Percentiles rank a stretch among this genome's conserved stretches.
phyloP scores from a whole-genome alignment of 1,140 invertebrate species.

The Cydia fagiglandana region DNA sequence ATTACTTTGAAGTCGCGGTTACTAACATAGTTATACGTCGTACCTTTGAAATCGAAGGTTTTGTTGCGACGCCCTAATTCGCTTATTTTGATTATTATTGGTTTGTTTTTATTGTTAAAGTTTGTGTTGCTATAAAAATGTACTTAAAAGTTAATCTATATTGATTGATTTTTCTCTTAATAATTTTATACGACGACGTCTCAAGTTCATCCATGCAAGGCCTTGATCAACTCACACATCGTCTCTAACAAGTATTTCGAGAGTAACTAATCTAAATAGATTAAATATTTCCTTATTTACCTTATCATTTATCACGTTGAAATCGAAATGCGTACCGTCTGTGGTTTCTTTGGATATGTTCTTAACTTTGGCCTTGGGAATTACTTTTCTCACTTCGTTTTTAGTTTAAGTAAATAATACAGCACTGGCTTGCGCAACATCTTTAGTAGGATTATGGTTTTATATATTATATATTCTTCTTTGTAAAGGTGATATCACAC shows the following conservation, averaged over 20 bases:
- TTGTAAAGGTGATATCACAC: neutral
- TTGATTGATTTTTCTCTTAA: neutral
- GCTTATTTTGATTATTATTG: no score
- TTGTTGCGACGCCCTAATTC: neutral
- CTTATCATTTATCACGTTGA: neutral
- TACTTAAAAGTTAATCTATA: neutral
- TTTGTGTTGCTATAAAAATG: neutral
- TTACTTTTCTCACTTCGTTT: slow-evolving; percentile 21
- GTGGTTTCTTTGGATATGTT: neutral
- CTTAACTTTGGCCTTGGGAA: slow-evolving; percentile 18
- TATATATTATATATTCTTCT: neutral
- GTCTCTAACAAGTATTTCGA: slow-evolving; percentile 26
- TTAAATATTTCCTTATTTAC: slow-evolving; percentile 21
- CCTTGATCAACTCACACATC: neutral
- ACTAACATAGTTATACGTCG: neutral
- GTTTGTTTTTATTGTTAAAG: no score
- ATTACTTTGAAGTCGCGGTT: neutral
- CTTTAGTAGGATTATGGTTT: neutral
- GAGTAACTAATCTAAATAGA: slow-evolving; percentile 23
- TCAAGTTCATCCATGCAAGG: neutral
- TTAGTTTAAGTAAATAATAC: slow-evolving; percentile 14
- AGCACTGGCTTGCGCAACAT: slow-evolving; percentile 9
- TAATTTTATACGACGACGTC: neutral
- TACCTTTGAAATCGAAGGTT: neutral
- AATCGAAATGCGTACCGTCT: slow-evolving; percentile 26